A percentile compares a stretch with the other conserved stretches of the same genome.
Conservation (phyloP, 2,113 vertebrate genomes). For the Ciconia maguari region DNA sequence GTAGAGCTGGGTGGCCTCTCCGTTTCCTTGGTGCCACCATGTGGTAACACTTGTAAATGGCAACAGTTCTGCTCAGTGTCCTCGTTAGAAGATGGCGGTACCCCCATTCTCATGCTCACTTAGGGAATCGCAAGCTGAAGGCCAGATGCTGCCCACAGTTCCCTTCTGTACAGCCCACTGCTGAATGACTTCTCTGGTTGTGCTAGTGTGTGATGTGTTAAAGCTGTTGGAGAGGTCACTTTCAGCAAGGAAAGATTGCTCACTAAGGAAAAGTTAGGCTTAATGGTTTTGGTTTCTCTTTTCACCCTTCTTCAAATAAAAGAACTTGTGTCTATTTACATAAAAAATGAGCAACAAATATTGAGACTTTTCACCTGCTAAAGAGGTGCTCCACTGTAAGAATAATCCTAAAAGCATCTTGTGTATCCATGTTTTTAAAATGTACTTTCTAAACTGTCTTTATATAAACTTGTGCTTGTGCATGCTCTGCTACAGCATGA, state of each 20-base stretch:
- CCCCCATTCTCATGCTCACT: rapidly evolving
- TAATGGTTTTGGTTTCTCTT: not conserved
- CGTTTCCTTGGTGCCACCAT: slow-evolving; percentile 23
- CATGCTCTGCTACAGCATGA: not conserved
- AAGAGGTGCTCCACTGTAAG: not conserved
- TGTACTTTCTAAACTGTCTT: not conserved
- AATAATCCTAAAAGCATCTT: not conserved
- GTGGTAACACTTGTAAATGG: not conserved
- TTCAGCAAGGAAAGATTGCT: not conserved
- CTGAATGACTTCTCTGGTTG: not conserved
- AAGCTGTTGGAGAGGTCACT: not conserved
- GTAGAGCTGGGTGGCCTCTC: not conserved
- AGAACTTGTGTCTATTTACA: rapidly evolving
- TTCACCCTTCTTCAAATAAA: not conserved
- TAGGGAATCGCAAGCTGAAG: not conserved
- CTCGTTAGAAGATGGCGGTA: not conserved
- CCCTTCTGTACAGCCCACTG: not conserved
- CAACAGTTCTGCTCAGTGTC: not conserved
- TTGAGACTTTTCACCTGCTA: not conserved
- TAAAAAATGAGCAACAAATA: not conserved
- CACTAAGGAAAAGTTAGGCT: not conserved
- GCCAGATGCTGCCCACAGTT: not conserved
- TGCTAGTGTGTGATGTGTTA: not conserved
- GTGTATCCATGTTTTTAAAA: not conserved
- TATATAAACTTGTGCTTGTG: not conserved